Evolutionary conservation across 1,140 invertebrate species (phyloP), one percentile per base, ranked within the genome.

Genomic region (Palaemon carinicauda): DNA sequence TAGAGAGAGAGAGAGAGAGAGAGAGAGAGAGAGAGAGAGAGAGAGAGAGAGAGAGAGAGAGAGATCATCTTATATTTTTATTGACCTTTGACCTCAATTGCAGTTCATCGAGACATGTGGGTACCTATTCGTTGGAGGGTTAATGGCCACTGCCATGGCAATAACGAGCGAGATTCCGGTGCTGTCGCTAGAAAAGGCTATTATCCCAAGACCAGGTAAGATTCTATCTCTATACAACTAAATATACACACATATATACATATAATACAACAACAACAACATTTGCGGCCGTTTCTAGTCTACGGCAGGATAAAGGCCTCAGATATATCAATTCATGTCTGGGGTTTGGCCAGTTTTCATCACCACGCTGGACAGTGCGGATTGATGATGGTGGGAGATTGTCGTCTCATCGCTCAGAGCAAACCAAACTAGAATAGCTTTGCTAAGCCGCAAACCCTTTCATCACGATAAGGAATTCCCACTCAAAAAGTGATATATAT

Each of bases 81-180:
- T 17, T 9, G 17, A 7, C 7, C 19, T 60, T 7, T 60, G 7
- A 14, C 56, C n/a, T 7, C 12, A 31, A 15, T 69, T 31, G 5
- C 81, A 82, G 81, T 29, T 74, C 21, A 41, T 74, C 12, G 50
- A 82, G 71, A 78, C 82, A 10, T 78, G 52, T 14, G 82, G 82
- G 5, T 78, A 56, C 54, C 56, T 84, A 12, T 84, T 84, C 50
- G 29, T 84, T 19, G 53, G 73, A 3, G 82, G 82, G 10, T 17
- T 84, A 3, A 10, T 78, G 51, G 82, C 69, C 1, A 53, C 78
- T 10, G 15, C 27, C 19, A 24, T 84, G 3, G 60, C 73, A 7
- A 73, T 84, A 14, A 60, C 56, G 29, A 33, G 29, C 10, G 82
- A 84, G 54, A 53, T 51, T 31, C 82, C 82, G 0, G 51, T 84